These are phyloP conservation scores for Streblospio benedicti DNA, from an alignment of 1,140 invertebrate genomes.

Conservation along the genomic window DNA sequence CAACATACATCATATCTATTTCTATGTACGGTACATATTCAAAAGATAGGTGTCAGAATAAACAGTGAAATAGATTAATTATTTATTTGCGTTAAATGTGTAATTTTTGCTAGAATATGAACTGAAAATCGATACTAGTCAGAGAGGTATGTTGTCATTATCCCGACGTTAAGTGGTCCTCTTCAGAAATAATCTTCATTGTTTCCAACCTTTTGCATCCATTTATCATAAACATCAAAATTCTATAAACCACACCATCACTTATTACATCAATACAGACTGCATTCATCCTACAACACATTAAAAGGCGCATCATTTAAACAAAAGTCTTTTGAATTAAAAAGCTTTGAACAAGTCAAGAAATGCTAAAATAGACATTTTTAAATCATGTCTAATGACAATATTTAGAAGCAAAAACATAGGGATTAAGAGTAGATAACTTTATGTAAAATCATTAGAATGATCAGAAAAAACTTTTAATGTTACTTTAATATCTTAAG, in stretches of 20 bases:
- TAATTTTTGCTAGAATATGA: not conserved
- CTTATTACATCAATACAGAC: slow-evolving; percentile 33
- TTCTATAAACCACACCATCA: slow-evolving; percentile 32
- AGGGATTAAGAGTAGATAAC: too few relatives aligned
- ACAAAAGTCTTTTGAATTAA: too few relatives aligned
- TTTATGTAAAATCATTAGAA: too few relatives aligned
- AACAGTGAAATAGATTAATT: not conserved
- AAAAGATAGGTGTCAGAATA: not conserved
- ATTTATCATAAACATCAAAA: slow-evolving; percentile 18
- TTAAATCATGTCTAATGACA: too few relatives aligned
- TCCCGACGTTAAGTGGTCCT: slow-evolving; percentile 9
- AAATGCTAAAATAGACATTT: too few relatives aligned
- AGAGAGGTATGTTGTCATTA: slow-evolving; percentile 2
- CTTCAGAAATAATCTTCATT: slow-evolving; percentile 17
- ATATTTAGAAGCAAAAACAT: too few relatives aligned
- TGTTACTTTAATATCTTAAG: too few relatives aligned
- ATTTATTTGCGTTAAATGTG: not conserved
- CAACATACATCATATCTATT: not conserved
- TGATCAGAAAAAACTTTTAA: too few relatives aligned
- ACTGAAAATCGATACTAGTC: not conserved
- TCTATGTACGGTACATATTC: not conserved
- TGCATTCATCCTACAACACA: slow-evolving; percentile 37
- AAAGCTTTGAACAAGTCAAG: too few relatives aligned
- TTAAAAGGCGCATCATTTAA: too few relatives aligned
- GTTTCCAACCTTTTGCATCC: not conserved